phyloP scores from a whole-genome alignment of 1,140 invertebrate genomes.

The Penaeus indicus region DNA sequence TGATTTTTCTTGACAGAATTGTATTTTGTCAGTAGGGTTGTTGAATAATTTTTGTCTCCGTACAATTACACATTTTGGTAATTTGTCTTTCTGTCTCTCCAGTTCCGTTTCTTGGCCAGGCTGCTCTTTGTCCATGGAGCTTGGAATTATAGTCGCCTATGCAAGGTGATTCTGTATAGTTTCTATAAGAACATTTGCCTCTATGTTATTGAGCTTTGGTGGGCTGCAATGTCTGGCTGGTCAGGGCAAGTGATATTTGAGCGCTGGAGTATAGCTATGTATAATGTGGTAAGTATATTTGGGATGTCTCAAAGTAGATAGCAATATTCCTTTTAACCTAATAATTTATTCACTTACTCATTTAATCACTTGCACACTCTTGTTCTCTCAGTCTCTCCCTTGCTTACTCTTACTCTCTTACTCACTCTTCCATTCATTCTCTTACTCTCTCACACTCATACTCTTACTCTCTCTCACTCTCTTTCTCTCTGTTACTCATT shows the following conservation, averaged over 20 bases:
- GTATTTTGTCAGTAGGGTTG: neutral
- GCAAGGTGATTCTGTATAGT: slow-evolving; percentile 98
- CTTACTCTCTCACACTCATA: too few species aligned
- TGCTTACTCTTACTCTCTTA: too few species aligned
- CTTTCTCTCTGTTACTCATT: too few species aligned
- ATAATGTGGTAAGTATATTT: slow-evolving; percentile 65
- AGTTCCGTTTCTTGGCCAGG: slow-evolving; percentile 88
- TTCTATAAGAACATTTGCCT: slow-evolving; percentile 99
- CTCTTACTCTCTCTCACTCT: too few species aligned
- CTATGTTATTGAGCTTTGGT: slow-evolving; percentile 99
- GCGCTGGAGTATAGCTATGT: slow-evolving; percentile 88
- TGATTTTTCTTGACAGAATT: neutral
- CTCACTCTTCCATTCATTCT: too few species aligned
- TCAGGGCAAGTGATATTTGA: slow-evolving; percentile 98
- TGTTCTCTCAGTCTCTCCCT: too few species aligned
- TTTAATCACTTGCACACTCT: too few species aligned
- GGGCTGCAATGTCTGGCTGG: slow-evolving; percentile 97
- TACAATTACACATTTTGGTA: slow-evolving; percentile 67
- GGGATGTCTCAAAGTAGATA: neutral
- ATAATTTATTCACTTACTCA: too few species aligned
- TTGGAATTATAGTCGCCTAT: slow-evolving; percentile 98
- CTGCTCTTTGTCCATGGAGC: slow-evolving; percentile 97
- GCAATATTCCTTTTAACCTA: neutral
- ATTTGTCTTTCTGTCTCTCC: slow-evolving; percentile 8
- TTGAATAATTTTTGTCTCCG: slow-evolving; percentile 63